phyloP scores from a whole-genome alignment of 2,888 invertebrate species.

The Polymixis lichenea region DNA sequence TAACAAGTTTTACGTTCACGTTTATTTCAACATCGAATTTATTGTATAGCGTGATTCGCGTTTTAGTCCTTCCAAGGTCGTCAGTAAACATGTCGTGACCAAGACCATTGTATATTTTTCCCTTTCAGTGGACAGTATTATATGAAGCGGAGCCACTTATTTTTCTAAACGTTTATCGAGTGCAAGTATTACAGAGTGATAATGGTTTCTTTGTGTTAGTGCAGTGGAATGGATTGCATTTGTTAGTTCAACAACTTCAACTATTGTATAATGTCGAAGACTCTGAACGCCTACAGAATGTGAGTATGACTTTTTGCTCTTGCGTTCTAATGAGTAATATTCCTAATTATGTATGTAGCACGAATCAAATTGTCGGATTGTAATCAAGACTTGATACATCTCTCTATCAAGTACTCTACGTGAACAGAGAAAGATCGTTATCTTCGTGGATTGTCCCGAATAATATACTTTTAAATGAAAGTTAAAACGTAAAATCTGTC shows the following conservation, averaged over 20 bases:
- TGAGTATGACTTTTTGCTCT: constrained; percentile 89
- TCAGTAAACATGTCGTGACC: constrained; percentile 65
- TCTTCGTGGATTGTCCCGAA: neutral
- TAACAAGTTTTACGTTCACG: constrained; percentile 25
- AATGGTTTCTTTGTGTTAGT: constrained; percentile 72
- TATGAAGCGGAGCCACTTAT: constrained; percentile 64
- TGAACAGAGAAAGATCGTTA: neutral
- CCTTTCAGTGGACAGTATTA: constrained; percentile 72
- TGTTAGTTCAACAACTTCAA: constrained; percentile 73
- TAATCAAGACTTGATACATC: neutral
- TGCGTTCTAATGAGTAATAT: too few species aligned
- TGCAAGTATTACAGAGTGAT: constrained; percentile 69
- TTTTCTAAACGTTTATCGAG: constrained; percentile 72
- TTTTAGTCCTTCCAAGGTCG: constrained; percentile 72
- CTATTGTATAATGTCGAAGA: constrained; percentile 94
- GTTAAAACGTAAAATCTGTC: neutral
- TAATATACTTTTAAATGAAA: neutral
- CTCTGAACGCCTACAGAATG: constrained; percentile 97
- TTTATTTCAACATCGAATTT: constrained; percentile 37
- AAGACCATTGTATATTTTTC: constrained; percentile 59
- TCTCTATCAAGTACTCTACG: neutral
- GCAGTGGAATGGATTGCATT: constrained; percentile 81
- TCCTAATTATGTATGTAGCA: neutral
- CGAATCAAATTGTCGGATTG: neutral
- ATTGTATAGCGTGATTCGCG: constrained; percentile 46